Evolutionary conservation across 2,113 vertebrate species (phyloP).

Genomic region (Dasyprocta punctata): DNA sequence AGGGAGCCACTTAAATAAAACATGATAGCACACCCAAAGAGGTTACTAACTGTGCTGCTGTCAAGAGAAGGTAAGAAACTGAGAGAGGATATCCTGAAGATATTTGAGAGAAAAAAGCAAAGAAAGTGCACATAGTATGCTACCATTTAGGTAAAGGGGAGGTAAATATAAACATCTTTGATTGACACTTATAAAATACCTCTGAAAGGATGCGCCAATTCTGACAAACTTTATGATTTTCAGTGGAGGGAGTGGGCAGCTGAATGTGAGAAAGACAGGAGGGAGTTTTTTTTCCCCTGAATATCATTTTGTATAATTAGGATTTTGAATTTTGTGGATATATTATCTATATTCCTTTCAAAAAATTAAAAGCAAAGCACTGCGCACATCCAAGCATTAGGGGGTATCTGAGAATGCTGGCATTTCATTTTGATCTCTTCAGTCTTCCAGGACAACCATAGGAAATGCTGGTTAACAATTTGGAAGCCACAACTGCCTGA

Average conservation of each 20-base stretch:
- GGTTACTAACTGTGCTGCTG: neutral
- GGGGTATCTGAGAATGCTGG: neutral
- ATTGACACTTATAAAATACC: neutral
- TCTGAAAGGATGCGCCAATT: neutral
- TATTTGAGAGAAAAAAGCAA: neutral
- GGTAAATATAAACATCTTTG: neutral
- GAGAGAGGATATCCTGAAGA: neutral
- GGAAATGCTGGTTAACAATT: too few species aligned
- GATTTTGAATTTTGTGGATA: neutral
- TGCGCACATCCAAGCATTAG: neutral
- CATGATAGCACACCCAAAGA: neutral
- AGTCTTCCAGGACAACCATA: neutral
- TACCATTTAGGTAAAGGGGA: neutral
- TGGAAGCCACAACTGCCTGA: neutral
- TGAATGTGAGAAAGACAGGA: neutral
- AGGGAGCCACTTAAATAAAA: slow-evolving; percentile 9
- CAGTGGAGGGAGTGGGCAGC: neutral
- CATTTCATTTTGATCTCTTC: neutral
- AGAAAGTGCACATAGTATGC: neutral
- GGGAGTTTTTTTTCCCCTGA: neutral
- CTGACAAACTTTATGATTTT: neutral
- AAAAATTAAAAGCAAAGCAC: neutral
- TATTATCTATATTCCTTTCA: neutral
- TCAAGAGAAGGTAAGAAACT: neutral
- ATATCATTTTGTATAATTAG: neutral